Evolutionary conservation across 2,113 vertebrate genomes (phyloP).

Genomic region (Menidia beryllina): DNA sequence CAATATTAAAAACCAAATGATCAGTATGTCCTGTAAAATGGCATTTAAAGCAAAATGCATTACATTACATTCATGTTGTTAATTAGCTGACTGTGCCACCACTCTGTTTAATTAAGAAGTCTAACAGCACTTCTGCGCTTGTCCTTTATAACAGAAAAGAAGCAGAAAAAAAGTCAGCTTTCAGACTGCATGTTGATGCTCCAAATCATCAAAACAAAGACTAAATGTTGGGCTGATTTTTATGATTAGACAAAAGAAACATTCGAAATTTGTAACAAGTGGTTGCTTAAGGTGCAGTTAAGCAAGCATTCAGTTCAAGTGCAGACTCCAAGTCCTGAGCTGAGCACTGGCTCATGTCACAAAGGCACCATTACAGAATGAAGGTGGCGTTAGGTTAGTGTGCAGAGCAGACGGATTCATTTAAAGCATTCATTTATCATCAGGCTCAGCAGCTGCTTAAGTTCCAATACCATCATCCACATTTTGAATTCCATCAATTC

Average conservation of each 20-base stretch:
- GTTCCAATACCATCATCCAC: not conserved
- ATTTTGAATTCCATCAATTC: not conserved
- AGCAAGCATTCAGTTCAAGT: constrained; percentile 2
- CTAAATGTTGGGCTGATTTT: not conserved
- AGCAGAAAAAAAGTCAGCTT: not conserved
- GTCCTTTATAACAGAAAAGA: too few relatives aligned
- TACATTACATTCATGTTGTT: not conserved
- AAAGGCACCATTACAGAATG: constrained; percentile 57
- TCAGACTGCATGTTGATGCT: not conserved
- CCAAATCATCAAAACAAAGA: not conserved
- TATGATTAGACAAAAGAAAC: not conserved
- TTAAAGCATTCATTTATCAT: not conserved
- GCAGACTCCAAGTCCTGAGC: constrained; percentile 1
- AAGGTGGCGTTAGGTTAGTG: not conserved
- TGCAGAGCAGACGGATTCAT: constrained; percentile 8
- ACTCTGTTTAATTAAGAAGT: not conserved
- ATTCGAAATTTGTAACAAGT: constrained; percentile 1
- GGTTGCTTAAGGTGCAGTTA: not conserved
- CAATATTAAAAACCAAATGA: not conserved
- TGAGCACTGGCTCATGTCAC: constrained; percentile 22
- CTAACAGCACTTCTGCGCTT: too few relatives aligned
- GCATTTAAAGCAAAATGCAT: not conserved
- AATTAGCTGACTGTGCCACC: not conserved
- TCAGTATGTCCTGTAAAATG: not conserved
- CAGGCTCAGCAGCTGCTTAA: not conserved